phyloP scores from a whole-genome alignment of 2,797 vertebrate species.

The Pipistrellus nathusii region DNA sequence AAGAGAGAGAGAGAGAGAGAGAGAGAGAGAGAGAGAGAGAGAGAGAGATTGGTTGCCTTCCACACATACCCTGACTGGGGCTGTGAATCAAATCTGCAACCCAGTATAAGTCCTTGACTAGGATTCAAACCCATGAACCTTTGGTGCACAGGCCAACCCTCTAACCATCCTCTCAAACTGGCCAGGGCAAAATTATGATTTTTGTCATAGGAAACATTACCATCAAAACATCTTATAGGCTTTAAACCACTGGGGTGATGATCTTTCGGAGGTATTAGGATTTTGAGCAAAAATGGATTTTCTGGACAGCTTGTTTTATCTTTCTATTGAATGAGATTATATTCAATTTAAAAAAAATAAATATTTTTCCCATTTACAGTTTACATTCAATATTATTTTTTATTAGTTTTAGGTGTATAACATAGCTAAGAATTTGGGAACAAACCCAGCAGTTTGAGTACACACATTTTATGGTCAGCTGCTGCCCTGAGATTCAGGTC shows the following conservation, averaged over 20 bases:
- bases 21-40: not conserved
- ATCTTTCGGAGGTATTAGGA: not conserved
- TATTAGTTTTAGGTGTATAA: not conserved
- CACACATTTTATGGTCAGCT: not conserved
- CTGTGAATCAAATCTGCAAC: not conserved
- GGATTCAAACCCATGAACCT: not conserved
- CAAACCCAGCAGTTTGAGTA: not conserved
- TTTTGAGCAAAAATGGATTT: slow-evolving; percentile 19
- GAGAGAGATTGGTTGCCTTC: not conserved
- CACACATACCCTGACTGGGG: not conserved
- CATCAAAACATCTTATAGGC: not conserved
- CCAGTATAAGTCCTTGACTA: not conserved
- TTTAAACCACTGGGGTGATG: not conserved
- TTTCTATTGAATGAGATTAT: not conserved
- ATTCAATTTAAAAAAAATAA: not conserved
- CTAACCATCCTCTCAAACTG: not conserved
- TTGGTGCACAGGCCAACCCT: not conserved
- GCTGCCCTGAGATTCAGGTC: not conserved
- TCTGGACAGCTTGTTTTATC: slow-evolving; percentile 31
- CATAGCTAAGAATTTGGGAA: not conserved
- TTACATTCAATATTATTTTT: not conserved
- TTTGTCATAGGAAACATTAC: not conserved
- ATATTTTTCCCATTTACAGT: not conserved
- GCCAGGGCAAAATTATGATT: not conserved
- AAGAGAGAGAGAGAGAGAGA: not conserved